Conservation (phyloP, 2,888 invertebrate genomes). For the Diadromus collaris region DNA sequence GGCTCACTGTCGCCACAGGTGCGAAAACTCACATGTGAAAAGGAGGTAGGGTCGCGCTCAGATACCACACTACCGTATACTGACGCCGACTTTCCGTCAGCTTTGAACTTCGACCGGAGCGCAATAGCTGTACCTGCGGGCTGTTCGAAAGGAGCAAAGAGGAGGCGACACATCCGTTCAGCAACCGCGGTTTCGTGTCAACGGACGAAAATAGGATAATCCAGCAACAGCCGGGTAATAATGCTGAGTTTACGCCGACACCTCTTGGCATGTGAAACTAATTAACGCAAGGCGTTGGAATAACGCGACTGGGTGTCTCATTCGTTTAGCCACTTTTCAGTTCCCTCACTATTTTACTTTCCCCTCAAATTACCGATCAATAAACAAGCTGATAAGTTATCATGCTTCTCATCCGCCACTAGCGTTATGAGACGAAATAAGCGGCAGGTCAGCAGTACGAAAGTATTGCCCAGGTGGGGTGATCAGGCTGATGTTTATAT, state of each 20-base stretch:
- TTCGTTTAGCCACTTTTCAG: constrained; percentile 6
- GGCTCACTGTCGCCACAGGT: constrained; percentile 9
- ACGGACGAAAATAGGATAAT: constrained; percentile 26
- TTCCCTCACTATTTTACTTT: background rate
- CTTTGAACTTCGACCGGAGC: constrained; percentile 21
- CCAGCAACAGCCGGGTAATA: background rate
- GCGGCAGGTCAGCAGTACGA: background rate
- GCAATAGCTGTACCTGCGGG: background rate
- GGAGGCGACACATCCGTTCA: constrained; percentile 19
- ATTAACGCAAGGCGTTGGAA: constrained; percentile 35
- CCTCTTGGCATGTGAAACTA: constrained; percentile 36
- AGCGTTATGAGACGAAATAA: background rate
- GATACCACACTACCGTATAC: background rate
- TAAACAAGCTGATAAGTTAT: constrained; percentile 6
- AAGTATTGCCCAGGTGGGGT: background rate
- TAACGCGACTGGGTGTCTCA: constrained; percentile 19
- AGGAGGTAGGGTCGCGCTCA: background rate
- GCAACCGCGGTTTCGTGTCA: constrained; percentile 22
- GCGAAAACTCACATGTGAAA: background rate
- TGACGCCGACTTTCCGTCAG: background rate
- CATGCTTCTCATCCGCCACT: constrained; percentile 9
- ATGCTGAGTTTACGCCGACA: constrained; percentile 15
- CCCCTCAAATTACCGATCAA: constrained; percentile 11
- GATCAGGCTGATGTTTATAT: no score
- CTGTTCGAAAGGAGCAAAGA: background rate